Evolutionary conservation across 2,113 vertebrate species (phyloP).

Genomic region (Paracyprichromis sp.): DNA sequence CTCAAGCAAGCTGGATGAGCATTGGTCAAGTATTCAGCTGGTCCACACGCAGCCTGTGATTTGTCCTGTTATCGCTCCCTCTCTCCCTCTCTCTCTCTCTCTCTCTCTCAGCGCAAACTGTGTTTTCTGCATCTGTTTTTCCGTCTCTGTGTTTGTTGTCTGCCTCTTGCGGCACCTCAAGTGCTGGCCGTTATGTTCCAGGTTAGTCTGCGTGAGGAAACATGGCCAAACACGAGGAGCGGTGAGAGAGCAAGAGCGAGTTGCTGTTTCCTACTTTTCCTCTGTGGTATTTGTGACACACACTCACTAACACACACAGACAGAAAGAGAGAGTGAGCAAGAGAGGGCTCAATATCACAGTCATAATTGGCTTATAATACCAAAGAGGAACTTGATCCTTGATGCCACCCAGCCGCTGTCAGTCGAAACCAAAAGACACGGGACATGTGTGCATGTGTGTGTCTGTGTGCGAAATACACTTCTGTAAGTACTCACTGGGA

Average conservation of each 20-base stretch:
- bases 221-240: conserved; percentile 23
- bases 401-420: background rate
- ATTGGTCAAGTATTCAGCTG: conserved; percentile 2
- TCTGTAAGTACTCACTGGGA: background rate
- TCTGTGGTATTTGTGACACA: background rate
- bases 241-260: background rate
- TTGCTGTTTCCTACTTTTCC: background rate
- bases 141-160: conserved; percentile 4
- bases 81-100: background rate
- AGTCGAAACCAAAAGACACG: background rate
- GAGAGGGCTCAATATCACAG: background rate
- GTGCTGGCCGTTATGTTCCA: conserved; percentile 33
- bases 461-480: background rate
- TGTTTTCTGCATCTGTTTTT: background rate
- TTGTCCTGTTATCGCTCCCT: background rate
- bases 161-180: background rate
- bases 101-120: background rate
- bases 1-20: conserved; percentile 12
- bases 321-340: background rate
- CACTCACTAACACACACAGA: background rate
- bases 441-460: accelerated
- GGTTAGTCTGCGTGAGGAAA: conserved; percentile 37
- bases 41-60: background rate
- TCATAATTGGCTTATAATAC: background rate
- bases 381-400: background rate